A percentile compares a stretch with the other conserved stretches of the same genome.
Conservation (phyloP, 2,113 vertebrate genomes). For the Empidonax traillii region DNA sequence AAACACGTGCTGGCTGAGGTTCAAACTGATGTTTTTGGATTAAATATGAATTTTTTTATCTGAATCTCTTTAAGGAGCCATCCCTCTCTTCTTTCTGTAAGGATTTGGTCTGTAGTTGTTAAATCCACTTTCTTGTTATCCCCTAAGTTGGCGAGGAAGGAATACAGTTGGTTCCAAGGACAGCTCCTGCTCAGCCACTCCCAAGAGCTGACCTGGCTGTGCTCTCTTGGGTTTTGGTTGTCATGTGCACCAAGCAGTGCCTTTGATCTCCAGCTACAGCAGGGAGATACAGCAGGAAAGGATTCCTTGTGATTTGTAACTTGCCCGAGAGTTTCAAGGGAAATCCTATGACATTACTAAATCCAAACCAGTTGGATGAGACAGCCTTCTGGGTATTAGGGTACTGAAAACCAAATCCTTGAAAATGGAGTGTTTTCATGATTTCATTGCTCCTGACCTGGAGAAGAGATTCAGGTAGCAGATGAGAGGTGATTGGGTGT, state of each 20-base stretch:
- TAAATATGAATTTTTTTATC: not conserved
- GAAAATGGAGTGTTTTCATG: not conserved
- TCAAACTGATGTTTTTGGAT: not conserved
- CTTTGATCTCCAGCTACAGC: not conserved
- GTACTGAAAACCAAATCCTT: not conserved
- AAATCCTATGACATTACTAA: not conserved
- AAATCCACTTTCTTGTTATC: not conserved
- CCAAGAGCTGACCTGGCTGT: not conserved
- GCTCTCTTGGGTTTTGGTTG: not conserved
- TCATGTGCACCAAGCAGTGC: not conserved
- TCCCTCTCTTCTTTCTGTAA: not conserved
- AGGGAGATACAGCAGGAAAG: not conserved
- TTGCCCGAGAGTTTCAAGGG: not conserved
- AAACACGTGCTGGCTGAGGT: not conserved
- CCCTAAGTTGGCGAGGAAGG: fast-evolving
- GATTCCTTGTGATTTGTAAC: not conserved
- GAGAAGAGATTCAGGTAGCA: not conserved
- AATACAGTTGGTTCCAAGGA: not conserved
- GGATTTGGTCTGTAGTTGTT: not conserved
- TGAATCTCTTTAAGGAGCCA: not conserved
- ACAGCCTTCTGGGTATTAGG: not conserved
- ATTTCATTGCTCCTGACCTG: not conserved
- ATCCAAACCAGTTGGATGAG: not conserved
- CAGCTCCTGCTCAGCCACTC: not conserved
- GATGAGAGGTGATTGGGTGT: not conserved